These are phyloP conservation scores for Furcifer pardalis DNA, from an alignment of 2,797 vertebrate species.

Conservation along the genomic window DNA sequence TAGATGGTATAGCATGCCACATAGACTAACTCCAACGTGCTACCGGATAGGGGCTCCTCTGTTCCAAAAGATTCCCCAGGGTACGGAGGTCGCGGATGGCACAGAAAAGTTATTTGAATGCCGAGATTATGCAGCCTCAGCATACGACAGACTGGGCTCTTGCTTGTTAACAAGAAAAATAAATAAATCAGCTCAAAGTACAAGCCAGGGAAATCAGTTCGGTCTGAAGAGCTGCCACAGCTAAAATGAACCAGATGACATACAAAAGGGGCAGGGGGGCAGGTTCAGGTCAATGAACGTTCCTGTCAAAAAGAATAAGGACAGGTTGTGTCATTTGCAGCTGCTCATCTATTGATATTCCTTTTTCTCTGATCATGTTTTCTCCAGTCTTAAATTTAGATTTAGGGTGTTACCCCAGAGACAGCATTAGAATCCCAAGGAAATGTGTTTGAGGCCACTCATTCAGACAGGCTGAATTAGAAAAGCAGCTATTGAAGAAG, in stretches of 20 bases:
- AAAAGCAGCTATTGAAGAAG: background rate
- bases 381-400: background rate
- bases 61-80: background rate
- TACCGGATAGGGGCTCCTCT: too few species aligned
- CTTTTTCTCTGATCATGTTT: background rate
- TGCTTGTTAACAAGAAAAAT: background rate
- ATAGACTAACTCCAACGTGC: background rate
- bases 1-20: background rate
- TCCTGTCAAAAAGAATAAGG: background rate
- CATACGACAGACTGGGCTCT: constrained; percentile 7
- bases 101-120: background rate
- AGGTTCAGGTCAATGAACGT: constrained; percentile 5
- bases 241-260: background rate
- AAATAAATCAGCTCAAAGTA: constrained; percentile 42
- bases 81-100: background rate
- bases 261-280: background rate
- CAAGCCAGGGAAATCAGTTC: constrained; percentile 36
- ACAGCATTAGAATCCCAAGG: background rate
- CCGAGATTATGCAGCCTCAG: constrained; percentile 1
- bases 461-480: constrained; percentile 1
- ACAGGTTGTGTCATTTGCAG: too few species aligned
- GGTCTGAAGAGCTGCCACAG: constrained; percentile 20
- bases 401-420: background rate
- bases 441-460: constrained; percentile 23
- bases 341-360: rapidly evolving